Conservation (phyloP, 2,797 vertebrate species). For the Paedocypris micromegethes region DNA sequence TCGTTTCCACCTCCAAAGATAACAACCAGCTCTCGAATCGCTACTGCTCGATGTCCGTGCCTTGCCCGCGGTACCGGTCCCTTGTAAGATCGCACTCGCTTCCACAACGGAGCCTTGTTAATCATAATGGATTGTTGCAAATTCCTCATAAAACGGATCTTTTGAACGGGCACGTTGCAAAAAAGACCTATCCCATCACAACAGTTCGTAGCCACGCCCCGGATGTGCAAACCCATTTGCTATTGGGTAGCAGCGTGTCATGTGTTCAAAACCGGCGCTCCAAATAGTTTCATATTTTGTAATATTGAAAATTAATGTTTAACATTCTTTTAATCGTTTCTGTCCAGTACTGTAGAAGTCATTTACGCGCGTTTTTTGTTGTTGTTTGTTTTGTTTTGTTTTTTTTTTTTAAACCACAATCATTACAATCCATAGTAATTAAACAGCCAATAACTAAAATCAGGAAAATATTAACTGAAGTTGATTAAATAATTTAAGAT, state of each 20-base stretch:
- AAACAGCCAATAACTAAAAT: no score
- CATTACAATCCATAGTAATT: no score
- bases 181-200: neutral
- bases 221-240: no score
- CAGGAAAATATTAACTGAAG: no score
- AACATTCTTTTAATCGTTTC: no score
- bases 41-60: constrained; percentile 90
- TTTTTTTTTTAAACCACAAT: no score
- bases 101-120: constrained; percentile 68
- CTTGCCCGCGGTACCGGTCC: constrained; percentile 86
- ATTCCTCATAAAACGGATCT: neutral
- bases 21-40: constrained; percentile 85
- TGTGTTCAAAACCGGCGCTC: neutral
- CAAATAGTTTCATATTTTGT: neutral
- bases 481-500: no score
- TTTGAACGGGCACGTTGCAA: neutral
- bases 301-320: no score
- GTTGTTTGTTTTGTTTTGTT: no score
- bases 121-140: constrained; percentile 33
- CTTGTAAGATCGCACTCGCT: constrained; percentile 78
- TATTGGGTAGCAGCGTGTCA: neutral
- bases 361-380: no score
- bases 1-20: constrained; percentile 97
- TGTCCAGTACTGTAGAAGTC: no score
- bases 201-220: constrained; percentile 7